phyloP scores from a whole-genome alignment of 2,113 vertebrate species.

The Garra rufa region DNA sequence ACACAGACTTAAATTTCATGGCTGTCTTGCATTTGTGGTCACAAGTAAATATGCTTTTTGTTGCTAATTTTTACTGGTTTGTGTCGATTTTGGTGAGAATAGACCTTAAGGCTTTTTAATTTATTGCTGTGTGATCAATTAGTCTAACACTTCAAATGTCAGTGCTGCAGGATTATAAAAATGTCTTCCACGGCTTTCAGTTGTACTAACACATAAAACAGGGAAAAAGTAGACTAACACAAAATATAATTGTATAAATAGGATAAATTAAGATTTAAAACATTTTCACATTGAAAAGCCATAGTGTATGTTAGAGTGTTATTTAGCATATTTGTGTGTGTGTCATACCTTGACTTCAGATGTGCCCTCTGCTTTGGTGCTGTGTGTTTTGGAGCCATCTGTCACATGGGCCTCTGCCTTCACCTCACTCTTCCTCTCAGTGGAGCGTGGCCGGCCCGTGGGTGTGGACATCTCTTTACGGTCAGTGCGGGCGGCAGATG shows the following conservation, averaged over 20 bases:
- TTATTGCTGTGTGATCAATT: background rate
- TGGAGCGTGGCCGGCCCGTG: slow-evolving; percentile 66
- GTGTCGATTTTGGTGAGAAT: background rate
- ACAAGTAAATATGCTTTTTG: background rate
- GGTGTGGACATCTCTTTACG: slow-evolving; percentile 67
- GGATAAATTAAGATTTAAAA: background rate
- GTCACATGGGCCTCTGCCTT: slow-evolving; percentile 73
- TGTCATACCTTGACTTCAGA: slow-evolving; percentile 82
- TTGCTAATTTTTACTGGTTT: background rate
- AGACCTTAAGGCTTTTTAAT: background rate
- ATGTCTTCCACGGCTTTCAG: background rate
- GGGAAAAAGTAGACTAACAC: background rate
- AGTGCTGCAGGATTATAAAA: background rate
- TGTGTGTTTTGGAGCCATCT: slow-evolving; percentile 67
- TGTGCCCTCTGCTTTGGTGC: slow-evolving; percentile 69
- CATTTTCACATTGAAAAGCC: background rate
- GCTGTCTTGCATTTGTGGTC: background rate
- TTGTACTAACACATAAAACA: background rate
- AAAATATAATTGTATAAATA: background rate
- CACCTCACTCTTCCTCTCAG: slow-evolving; percentile 73
- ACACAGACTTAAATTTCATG: background rate
- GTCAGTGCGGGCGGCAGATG: slow-evolving; percentile 50
- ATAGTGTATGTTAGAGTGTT: background rate
- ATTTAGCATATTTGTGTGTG: background rate
- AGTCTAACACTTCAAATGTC: background rate